phyloP scores from a whole-genome alignment of 2,888 invertebrate species.

The Drosophila quasianomalipes region DNA sequence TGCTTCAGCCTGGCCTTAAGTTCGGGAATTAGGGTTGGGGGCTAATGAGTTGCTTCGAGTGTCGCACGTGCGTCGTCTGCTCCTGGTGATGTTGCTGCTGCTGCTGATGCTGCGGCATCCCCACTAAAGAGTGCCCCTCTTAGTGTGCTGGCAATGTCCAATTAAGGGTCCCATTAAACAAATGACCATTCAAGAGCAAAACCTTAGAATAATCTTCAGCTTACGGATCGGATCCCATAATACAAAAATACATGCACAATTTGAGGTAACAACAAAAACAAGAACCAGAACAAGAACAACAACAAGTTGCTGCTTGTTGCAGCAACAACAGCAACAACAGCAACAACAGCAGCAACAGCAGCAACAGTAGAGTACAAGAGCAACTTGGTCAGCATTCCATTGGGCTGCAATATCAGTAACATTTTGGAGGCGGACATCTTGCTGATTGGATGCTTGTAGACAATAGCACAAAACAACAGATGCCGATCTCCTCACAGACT shows the following conservation, averaged over 20 bases:
- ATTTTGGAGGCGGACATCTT: conserved; percentile 56
- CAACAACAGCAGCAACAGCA: background rate
- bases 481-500: conserved; percentile 10
- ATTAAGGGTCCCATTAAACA: conserved; percentile 69
- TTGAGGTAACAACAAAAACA: conserved; percentile 1
- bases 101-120: conserved; percentile 22
- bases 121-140: conserved; percentile 46
- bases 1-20: conserved; percentile 21
- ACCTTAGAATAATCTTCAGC: conserved; percentile 49
- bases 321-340: background rate
- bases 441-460: conserved; percentile 63
- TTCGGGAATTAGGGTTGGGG: conserved; percentile 32
- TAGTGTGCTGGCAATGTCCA: conserved; percentile 46
- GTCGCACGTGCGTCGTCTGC: conserved; percentile 75
- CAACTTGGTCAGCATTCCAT: conserved; percentile 3
- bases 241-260: conserved; percentile 3
- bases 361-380: conserved; percentile 3
- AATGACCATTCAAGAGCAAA: conserved; percentile 70
- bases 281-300: background rate
- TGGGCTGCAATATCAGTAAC: conserved; percentile 31
- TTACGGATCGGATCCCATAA: conserved; percentile 31
- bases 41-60: conserved; percentile 75
- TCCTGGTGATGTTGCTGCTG: conserved; percentile 11
- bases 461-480: conserved; percentile 45
- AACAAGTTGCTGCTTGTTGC: background rate